Evolutionary conservation across 2,113 vertebrate genomes (phyloP).

Genomic region (Paratilapia polleni): DNA sequence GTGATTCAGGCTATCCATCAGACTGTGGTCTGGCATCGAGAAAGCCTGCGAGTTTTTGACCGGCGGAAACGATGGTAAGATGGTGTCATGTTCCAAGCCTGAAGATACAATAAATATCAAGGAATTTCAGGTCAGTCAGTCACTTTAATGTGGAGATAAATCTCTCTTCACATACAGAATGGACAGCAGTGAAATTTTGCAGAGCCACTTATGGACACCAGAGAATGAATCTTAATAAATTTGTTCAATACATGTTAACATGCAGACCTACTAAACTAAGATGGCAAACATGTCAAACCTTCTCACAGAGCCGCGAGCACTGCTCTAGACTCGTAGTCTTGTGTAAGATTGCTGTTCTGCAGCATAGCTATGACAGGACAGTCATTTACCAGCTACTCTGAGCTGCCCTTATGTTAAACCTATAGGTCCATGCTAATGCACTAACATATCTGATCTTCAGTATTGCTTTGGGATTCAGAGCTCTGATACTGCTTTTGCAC

Average conservation of each 20-base stretch:
- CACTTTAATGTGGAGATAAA: not conserved
- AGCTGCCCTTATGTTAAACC: not conserved
- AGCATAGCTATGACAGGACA: not conserved
- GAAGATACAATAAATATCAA: not conserved
- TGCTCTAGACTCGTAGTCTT: not conserved
- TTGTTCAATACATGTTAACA: not conserved
- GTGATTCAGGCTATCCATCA: not conserved
- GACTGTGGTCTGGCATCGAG: slow-evolving; percentile 47
- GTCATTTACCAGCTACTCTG: not conserved
- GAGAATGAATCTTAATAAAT: not conserved
- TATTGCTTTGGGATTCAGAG: too few species aligned
- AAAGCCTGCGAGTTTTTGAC: not conserved
- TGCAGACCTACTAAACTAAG: too few species aligned
- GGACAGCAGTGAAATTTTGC: not conserved
- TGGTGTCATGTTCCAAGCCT: not conserved
- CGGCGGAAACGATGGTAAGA: not conserved
- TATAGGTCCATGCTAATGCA: not conserved
- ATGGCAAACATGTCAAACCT: too few species aligned
- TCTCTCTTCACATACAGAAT: not conserved
- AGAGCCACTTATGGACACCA: not conserved
- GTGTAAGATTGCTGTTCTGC: not conserved
- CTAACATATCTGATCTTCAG: not conserved
- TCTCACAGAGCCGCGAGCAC: not conserved
- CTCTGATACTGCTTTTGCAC: not conserved
- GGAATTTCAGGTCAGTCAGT: not conserved